Conservation (phyloP, 2,113 vertebrate species). For the Clarias macrocephalus region DNA sequence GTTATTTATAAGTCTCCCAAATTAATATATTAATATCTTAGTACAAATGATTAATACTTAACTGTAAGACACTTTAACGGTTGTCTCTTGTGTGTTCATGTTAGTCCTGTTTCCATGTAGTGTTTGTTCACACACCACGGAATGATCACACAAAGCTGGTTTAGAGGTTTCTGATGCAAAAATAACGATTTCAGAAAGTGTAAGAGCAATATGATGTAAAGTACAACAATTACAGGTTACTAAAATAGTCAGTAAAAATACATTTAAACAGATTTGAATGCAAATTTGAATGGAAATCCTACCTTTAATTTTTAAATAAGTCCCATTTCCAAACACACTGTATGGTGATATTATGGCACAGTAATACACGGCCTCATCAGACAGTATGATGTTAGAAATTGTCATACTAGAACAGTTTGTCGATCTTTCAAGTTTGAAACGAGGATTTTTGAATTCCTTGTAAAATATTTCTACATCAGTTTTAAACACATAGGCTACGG, state of each 20-base stretch:
- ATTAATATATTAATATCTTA: neutral
- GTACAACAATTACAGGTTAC: neutral
- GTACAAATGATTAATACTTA: neutral
- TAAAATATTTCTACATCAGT: neutral
- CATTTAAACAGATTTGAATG: neutral
- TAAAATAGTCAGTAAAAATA: neutral
- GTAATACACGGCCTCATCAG: constrained; percentile 4
- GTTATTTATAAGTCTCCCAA: neutral
- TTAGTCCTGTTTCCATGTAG: neutral
- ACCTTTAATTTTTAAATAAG: constrained; percentile 1
- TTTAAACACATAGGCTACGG: neutral
- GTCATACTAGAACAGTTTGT: neutral
- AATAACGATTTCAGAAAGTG: neutral
- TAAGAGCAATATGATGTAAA: too few species aligned
- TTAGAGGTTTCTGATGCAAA: neutral
- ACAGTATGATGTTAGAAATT: neutral
- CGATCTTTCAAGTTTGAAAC: neutral
- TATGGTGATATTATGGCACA: neutral
- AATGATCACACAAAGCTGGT: neutral
- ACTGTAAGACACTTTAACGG: neutral
- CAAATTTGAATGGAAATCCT: neutral
- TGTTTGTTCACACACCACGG: neutral
- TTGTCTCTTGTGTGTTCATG: neutral
- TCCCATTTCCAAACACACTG: neutral
- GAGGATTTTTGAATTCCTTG: neutral